Percentiles rank a stretch among this genome's conserved stretches.
Evolutionary conservation across 2,888 invertebrate species (phyloP).

Genomic region (Agrochola lota): DNA sequence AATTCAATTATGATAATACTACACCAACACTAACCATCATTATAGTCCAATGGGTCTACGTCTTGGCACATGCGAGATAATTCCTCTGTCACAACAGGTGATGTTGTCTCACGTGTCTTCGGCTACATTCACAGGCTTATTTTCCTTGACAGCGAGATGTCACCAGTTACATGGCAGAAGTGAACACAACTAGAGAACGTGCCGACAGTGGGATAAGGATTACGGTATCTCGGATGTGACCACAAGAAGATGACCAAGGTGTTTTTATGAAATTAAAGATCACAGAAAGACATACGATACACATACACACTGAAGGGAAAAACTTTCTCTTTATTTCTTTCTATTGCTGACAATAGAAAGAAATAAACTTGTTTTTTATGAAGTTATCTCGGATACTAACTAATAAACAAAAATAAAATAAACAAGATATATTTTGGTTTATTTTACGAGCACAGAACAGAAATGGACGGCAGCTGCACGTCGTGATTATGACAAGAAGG

Average conservation of each 20-base stretch:
- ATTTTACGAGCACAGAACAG: no score
- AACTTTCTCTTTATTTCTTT: no score
- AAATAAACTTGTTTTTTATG: no score
- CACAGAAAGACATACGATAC: not conserved
- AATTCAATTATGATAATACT: not conserved
- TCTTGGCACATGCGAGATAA: not conserved
- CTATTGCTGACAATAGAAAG: not conserved
- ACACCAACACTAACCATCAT: no score
- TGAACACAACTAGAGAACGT: not conserved
- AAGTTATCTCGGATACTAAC: no score
- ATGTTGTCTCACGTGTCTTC: not conserved
- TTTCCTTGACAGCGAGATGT: not conserved
- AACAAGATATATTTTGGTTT: no score
- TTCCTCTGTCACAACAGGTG: not conserved
- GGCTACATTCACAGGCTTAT: not conserved
- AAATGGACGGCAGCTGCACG: no score
- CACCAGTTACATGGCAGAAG: not conserved
- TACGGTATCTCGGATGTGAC: not conserved
- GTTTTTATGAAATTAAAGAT: not conserved
- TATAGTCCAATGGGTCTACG: no score
- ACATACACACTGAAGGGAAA: no score
- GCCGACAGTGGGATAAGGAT: not conserved
- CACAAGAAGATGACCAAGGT: no score
- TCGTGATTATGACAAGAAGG: no score
- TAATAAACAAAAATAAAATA: no score